phyloP scores from a whole-genome alignment of 1,140 invertebrate genomes.

The Sycobia sp. region DNA sequence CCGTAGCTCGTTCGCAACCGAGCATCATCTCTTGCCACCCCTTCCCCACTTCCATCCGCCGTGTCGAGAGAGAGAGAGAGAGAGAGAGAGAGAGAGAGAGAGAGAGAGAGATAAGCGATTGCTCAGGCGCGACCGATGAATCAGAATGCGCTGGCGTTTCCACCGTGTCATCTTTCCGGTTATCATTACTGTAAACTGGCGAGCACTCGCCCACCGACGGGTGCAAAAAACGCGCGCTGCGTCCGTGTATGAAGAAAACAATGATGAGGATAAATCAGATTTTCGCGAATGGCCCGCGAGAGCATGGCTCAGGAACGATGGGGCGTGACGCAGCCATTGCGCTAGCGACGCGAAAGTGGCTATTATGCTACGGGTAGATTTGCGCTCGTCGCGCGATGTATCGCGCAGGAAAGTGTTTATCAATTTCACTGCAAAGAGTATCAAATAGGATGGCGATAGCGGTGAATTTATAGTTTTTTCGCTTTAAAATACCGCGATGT shows the following conservation, averaged over 20 bases:
- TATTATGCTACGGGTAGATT: conserved; percentile 19
- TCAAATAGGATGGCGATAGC: not conserved
- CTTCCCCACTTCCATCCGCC: too few species aligned
- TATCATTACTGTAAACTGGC: conserved; percentile 35
- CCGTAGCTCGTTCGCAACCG: too few species aligned
- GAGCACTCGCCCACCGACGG: not conserved
- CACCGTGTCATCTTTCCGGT: conserved; percentile 34
- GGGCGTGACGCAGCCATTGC: not conserved
- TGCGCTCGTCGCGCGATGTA: not conserved
- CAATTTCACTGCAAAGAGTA: not conserved
- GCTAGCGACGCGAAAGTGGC: not conserved
- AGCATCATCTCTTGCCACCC: too few species aligned
- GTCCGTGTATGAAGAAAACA: conserved; percentile 17
- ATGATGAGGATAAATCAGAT: conserved; percentile 28
- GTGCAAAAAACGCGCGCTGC: not conserved
- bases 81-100: too few species aligned
- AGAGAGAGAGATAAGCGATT: conserved; percentile 58
- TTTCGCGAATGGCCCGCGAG: not conserved
- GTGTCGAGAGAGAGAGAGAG: too few species aligned
- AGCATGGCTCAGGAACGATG: too few species aligned
- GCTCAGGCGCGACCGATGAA: conserved; percentile 47
- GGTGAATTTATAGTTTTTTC: too few species aligned
- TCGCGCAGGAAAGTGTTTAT: conserved; percentile 1
- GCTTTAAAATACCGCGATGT: too few species aligned
- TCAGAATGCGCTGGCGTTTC: conserved; percentile 19